Evolutionary conservation across 2,113 vertebrate species (phyloP).

Genomic region (Pseudopodoces humilis): DNA sequence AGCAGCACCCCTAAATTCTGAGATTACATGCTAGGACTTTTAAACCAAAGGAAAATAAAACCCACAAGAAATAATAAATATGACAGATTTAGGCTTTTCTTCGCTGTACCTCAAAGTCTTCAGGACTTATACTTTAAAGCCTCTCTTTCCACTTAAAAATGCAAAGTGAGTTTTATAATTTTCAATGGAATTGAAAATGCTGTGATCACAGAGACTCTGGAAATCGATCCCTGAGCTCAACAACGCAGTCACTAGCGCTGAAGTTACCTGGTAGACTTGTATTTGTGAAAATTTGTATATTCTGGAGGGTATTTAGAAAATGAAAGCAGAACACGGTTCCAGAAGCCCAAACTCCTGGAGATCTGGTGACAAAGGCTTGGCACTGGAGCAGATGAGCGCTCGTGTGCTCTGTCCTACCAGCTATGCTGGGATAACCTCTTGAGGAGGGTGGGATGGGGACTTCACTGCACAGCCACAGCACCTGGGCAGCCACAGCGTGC

Average conservation of each 20-base stretch:
- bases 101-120: not conserved
- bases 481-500: not conserved
- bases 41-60: not conserved
- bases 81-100: not conserved
- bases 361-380: not conserved
- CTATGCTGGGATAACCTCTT: not conserved
- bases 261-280: not conserved
- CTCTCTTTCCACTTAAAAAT: not conserved
- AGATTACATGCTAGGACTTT: not conserved
- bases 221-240: not conserved
- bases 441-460: not conserved
- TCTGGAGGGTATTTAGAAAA: not conserved
- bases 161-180: not conserved
- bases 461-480: not conserved
- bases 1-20: not conserved
- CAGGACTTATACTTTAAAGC: not conserved
- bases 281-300: not conserved
- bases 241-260: accelerated
- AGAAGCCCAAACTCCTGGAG: accelerated
- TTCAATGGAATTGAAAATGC: not conserved
- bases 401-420: not conserved
- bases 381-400: accelerated
- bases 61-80: not conserved
- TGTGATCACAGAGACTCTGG: not conserved
- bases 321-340: not conserved